Percentiles rank a stretch among this genome's conserved stretches.
Evolutionary conservation across 2,797 vertebrate species (phyloP).

Genomic region (Caiman crocodilus): DNA sequence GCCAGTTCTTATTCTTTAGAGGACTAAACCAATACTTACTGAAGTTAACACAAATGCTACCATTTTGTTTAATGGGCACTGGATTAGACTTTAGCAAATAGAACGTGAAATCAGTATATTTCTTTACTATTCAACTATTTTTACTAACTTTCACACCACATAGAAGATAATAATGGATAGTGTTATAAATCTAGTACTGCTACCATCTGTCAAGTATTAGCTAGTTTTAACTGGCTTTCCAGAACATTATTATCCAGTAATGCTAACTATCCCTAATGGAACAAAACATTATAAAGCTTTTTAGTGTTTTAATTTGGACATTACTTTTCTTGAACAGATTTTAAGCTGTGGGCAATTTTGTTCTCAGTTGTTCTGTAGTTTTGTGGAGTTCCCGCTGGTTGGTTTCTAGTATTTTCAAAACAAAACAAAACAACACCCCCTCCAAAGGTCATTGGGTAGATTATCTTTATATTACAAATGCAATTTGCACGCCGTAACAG

Average conservation of each 20-base stretch:
- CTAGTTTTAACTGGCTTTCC: constrained; percentile 46
- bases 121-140: not conserved
- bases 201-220: constrained; percentile 57
- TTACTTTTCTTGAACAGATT: constrained; percentile 70
- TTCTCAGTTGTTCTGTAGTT: constrained; percentile 5
- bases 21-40: too few species aligned
- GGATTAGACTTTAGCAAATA: not conserved
- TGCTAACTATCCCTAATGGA: constrained; percentile 49
- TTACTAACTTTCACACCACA: not conserved
- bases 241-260: constrained; percentile 60
- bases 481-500: constrained; percentile 16
- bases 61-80: not conserved
- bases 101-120: not conserved
- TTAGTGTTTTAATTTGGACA: constrained; percentile 21
- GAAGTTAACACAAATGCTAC: too few species aligned
- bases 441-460: not conserved
- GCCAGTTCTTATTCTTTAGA: not conserved
- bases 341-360: constrained; percentile 59
- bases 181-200: not conserved
- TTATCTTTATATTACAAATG: not conserved
- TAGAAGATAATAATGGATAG: not conserved
- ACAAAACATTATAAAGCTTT: constrained; percentile 17
- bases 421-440: not conserved
- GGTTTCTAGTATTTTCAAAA: constrained; percentile 19
- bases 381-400: constrained; percentile 6